These are phyloP conservation scores for Cyrtodaria siliqua DNA, from an alignment of 2,888 invertebrate genomes.

Conservation along the genomic window DNA sequence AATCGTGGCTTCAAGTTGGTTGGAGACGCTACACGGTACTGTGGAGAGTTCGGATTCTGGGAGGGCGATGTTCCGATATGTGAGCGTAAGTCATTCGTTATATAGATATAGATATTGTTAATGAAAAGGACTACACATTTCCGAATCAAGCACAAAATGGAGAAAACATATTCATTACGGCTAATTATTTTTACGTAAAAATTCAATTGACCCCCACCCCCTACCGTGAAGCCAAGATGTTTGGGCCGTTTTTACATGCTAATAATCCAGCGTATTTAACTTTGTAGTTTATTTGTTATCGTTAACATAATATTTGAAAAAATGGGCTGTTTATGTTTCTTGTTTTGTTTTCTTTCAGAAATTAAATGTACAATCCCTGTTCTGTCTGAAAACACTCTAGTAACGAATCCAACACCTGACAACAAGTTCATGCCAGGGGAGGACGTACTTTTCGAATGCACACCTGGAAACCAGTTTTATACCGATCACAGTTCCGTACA, in stretches of 20 bases:
- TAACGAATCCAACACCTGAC: conserved; percentile 44
- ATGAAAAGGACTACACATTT: too few species aligned
- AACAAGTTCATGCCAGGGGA: conserved; percentile 63
- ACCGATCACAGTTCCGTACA: conserved; percentile 68
- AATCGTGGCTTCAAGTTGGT: conserved; percentile 78
- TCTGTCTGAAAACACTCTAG: conserved; percentile 72
- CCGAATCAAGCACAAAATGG: too few species aligned
- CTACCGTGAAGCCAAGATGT: too few species aligned
- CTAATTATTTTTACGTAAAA: too few species aligned
- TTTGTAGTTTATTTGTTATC: too few species aligned
- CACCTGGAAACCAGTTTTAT: conserved; percentile 70
- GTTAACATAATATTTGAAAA: too few species aligned
- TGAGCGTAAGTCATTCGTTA: conserved; percentile 65
- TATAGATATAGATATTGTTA: too few species aligned
- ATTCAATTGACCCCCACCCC: too few species aligned
- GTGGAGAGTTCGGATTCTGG: conserved; percentile 83
- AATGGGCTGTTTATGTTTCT: too few species aligned
- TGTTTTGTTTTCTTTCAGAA: conserved; percentile 59
- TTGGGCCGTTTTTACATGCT: too few species aligned
- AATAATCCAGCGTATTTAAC: too few species aligned
- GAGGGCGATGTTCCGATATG: conserved; percentile 79
- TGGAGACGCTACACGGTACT: conserved; percentile 78
- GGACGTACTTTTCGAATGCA: conserved; percentile 69
- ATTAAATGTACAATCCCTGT: conserved; percentile 73
- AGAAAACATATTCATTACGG: too few species aligned